Evolutionary conservation across 2,888 invertebrate genomes (phyloP).

Genomic region (Himalopsyche kuldschensis): DNA sequence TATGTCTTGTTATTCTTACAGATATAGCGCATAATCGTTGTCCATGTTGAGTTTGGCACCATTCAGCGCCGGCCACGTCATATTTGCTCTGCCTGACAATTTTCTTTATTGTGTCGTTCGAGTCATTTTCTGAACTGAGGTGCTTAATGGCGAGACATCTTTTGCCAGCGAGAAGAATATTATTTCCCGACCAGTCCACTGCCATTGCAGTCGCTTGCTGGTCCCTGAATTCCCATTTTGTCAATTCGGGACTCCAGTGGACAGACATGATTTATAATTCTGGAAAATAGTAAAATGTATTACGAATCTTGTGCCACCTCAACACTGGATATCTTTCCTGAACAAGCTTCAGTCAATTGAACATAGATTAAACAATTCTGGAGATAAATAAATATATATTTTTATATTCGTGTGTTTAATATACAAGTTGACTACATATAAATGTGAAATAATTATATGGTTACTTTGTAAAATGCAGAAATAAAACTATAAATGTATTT

Average conservation of each 20-base stretch:
- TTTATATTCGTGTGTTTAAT: no score
- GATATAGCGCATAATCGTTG: constrained; percentile 86
- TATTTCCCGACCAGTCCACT: constrained; percentile 82
- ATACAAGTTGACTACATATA: background rate
- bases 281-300: background rate
- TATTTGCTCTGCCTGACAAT: constrained; percentile 89
- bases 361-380: background rate
- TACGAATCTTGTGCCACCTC: background rate
- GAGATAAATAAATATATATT: background rate
- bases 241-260: constrained; percentile 58
- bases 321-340: background rate
- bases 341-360: background rate
- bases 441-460: background rate
- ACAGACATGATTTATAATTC: constrained; percentile 48
- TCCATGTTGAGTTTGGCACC: constrained; percentile 80
- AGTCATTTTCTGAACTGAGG: constrained; percentile 72
- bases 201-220: constrained; percentile 92
- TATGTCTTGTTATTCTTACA: no score
- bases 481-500: no score
- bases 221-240: constrained; percentile 78
- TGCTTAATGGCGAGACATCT: constrained; percentile 76
- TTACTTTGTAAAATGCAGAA: background rate
- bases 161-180: constrained; percentile 82
- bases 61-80: constrained; percentile 90
- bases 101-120: constrained; percentile 70